These are phyloP conservation scores for Hedychridium roseum DNA, from an alignment of 2,888 invertebrate genomes.

Conservation along the genomic window DNA sequence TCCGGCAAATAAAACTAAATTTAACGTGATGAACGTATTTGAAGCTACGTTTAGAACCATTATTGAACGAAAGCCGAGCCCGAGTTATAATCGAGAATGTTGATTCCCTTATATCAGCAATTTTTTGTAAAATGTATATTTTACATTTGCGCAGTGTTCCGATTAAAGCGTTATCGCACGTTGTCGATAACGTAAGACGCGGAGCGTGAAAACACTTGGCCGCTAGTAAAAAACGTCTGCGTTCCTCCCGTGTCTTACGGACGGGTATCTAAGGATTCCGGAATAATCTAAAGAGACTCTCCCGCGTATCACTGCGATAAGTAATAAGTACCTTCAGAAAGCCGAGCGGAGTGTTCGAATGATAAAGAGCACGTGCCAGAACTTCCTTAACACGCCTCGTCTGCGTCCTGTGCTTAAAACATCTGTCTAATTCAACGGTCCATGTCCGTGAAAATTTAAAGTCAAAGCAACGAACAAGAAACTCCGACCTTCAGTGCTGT, in stretches of 20 bases:
- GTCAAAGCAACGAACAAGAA: too few species aligned
- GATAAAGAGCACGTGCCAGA: constrained; percentile 29
- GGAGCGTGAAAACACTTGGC: constrained; percentile 1
- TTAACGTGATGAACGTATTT: too few species aligned
- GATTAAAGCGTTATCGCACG: background rate
- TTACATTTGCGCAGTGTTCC: background rate
- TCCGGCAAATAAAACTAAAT: too few species aligned
- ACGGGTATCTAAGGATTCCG: background rate
- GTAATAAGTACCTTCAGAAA: constrained; percentile 38
- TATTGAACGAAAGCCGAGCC: too few species aligned
- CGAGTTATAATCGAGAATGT: too few species aligned
- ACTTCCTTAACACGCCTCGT: constrained; percentile 8
- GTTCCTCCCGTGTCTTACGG: background rate
- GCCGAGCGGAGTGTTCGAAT: constrained; percentile 14
- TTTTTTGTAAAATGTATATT: background rate
- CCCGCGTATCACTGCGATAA: constrained; percentile 20
- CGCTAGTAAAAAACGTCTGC: constrained; percentile 1
- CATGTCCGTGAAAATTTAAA: too few species aligned
- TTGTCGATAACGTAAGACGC: background rate
- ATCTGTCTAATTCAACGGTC: background rate
- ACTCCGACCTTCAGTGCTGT: too few species aligned
- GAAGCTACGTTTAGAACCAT: too few species aligned
- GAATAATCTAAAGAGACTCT: constrained; percentile 31
- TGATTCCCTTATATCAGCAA: too few species aligned
- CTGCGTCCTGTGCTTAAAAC: background rate